Percentiles rank a stretch among this genome's conserved stretches.
Conservation (phyloP, 2,113 vertebrate species). For the Crocuta crocuta region DNA sequence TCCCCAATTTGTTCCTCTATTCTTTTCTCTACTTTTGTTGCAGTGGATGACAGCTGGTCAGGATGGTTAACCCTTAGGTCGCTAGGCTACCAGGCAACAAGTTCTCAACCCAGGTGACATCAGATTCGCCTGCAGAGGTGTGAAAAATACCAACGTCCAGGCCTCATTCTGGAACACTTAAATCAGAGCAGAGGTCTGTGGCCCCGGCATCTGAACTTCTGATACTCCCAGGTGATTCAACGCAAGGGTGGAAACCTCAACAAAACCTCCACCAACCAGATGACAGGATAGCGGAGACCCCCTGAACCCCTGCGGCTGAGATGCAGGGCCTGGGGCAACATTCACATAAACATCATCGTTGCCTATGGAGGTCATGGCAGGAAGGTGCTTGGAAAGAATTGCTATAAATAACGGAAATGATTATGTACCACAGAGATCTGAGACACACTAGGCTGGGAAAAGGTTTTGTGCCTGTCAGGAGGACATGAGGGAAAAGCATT, state of each 20-base stretch:
- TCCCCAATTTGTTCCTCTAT: neutral
- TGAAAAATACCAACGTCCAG: neutral
- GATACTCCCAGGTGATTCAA: neutral
- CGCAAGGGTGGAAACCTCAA: neutral
- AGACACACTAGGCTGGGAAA: neutral
- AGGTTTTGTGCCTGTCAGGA: neutral
- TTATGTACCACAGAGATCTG: neutral
- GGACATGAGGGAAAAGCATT: neutral
- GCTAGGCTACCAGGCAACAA: neutral
- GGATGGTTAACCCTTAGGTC: neutral
- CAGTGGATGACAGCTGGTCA: neutral
- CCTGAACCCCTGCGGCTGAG: neutral
- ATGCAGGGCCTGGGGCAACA: neutral
- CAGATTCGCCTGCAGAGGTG: neutral
- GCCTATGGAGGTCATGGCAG: too few relatives aligned
- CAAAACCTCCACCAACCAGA: neutral
- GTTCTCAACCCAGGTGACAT: neutral
- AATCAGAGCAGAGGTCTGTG: neutral
- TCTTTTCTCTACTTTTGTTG: neutral
- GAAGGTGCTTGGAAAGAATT: neutral
- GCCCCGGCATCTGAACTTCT: neutral
- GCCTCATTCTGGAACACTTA: neutral
- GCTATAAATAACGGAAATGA: neutral
- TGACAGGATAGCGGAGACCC: neutral
- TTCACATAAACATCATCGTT: neutral